phyloP scores from a whole-genome alignment of 92 coral and sea anemone species.

The Hydrozoanthus gracilis region DNA sequence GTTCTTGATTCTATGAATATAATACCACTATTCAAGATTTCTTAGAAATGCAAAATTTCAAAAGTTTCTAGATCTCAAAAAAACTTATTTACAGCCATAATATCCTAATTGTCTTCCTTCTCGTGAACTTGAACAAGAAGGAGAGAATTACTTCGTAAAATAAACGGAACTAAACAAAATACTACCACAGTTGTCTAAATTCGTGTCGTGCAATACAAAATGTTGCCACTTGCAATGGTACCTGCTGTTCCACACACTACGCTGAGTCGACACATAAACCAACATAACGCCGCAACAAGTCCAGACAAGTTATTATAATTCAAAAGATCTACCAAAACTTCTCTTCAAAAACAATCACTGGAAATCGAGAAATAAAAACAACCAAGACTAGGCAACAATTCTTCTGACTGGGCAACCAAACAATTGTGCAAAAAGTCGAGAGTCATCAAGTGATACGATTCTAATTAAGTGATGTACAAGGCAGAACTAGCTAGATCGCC shows the following conservation, averaged over 20 bases:
- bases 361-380: neutral
- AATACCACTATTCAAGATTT: no score
- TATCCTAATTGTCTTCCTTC: no score
- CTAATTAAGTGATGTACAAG: conserved; percentile 10
- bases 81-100: no score
- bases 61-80: no score
- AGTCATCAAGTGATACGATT: conserved; percentile 18
- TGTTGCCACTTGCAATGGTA: neutral
- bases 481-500: neutral
- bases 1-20: no score
- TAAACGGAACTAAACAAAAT: neutral
- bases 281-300: conserved; percentile 1
- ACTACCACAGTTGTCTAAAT: no score
- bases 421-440: neutral
- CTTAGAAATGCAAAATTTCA: no score
- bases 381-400: neutral
- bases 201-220: neutral
- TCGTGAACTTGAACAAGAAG: no score
- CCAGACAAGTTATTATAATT: neutral
- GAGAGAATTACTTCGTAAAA: neutral
- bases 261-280: neutral
- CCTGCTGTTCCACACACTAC: neutral
- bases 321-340: neutral
- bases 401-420: neutral
- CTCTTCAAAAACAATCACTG: neutral